Base-by-base conservation (phyloP, 35 echinoderm and acorn worm genomes). In the Holothuria glaberrima region DNA sequence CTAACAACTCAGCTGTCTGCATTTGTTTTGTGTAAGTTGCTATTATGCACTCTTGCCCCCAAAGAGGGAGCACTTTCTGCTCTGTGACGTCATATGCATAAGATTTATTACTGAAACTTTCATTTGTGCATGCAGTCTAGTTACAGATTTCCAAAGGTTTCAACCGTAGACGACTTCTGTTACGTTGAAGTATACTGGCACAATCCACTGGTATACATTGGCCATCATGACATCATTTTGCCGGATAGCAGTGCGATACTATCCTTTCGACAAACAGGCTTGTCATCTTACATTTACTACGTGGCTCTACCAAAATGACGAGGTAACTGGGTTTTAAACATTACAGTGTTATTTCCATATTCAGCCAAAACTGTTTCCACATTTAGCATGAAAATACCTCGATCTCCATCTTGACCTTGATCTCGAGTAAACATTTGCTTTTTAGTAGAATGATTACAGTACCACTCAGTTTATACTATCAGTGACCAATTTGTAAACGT, bases 261-360 rank as follows among this genome's bases (percentile, higher is more conserved):
- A 41, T 6, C 73, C 73, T 4, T 77, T 77, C 31, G 73, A 77
- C 9, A 77, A 9, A 35, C 73, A 77, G n/a, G 14, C 31, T 34
- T 77, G 73, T 24, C 73, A 77, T 48, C 13, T 77, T 33, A 77
- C 73, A 16, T 77, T 77, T n/a, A 77, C 73, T n/a, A 77, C 73
- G 14, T 77, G 73, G 73, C 31, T 48, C 22, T 77, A 77, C 73
- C 73, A 77, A 2, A 48, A 22, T 13, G 31, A 77, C 9, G 9
- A 77, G 33, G 73, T 77, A 77, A 77, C 20, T 41, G 36, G 64
- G 22, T 67, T 67, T 67, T 9, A 67, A 67, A 22, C 64, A 67
- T 29, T 67, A 18, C 21, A 22, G 12, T 22, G 12, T 10, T 22
- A 10, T 26, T 9, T 3, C 30, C 30, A 29, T 22, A 67, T 19